Percentiles rank a stretch among this genome's conserved stretches.
Conservation (phyloP, 2,888 invertebrate species). For the Netelia melanura region DNA sequence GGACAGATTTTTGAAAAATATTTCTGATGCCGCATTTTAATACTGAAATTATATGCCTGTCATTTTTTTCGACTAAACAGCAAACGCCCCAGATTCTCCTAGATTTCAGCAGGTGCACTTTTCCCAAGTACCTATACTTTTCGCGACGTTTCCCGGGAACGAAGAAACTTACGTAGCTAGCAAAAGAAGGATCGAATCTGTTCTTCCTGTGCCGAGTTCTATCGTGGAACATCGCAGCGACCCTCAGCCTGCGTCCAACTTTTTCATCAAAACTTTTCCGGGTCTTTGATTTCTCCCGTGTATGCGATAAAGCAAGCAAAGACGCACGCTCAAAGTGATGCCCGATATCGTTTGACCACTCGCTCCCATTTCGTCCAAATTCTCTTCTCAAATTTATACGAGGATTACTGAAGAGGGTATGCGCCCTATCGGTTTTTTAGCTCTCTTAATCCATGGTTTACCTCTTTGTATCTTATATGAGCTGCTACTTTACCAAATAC, state of each 20-base stretch:
- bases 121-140: constrained; percentile 29
- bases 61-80: constrained; percentile 7
- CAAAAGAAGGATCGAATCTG: not conserved
- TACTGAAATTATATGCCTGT: not conserved
- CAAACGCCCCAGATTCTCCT: not conserved
- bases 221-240: constrained; percentile 13
- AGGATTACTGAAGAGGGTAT: not conserved
- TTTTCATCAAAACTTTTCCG: constrained; percentile 80
- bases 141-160: constrained; percentile 36
- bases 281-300: constrained; percentile 70
- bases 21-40: not conserved
- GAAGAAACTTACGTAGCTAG: constrained; percentile 22
- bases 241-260: constrained; percentile 67
- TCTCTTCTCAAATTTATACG: not conserved
- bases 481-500: too few relatives aligned
- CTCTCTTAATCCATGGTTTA: too few relatives aligned
- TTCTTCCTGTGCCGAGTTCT: constrained; percentile 63
- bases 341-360: constrained; percentile 31
- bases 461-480: too few relatives aligned
- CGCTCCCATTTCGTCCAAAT: constrained; percentile 3
- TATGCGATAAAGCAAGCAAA: constrained; percentile 40
- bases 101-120: constrained; percentile 37
- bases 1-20: too few relatives aligned
- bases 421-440: not conserved
- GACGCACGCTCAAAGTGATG: constrained; percentile 10